A percentile compares a stretch with the other conserved stretches of the same genome.
Conservation (phyloP, 2,797 vertebrate genomes). For the Mormyrops attenuatus region DNA sequence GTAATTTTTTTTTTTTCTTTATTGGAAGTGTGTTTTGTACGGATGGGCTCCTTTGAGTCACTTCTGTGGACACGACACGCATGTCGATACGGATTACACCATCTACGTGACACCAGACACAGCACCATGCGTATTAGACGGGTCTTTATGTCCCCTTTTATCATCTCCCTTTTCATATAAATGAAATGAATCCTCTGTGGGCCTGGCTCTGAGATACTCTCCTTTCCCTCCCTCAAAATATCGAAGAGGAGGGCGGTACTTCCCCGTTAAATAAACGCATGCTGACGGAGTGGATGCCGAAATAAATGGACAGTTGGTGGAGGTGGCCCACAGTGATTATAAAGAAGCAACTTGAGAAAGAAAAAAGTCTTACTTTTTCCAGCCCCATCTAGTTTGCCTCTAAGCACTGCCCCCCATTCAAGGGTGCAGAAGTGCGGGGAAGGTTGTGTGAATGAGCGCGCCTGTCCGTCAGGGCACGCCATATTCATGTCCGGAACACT, state of each 20-base stretch:
- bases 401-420: conserved; percentile 29
- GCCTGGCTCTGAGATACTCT: neutral
- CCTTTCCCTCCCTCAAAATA: neutral
- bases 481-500: conserved; percentile 61
- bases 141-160: neutral
- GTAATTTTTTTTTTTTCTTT: neutral
- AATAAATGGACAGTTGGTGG: conserved; percentile 1
- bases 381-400: conserved; percentile 28
- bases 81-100: conserved; percentile 6
- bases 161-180: neutral
- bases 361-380: conserved; percentile 16
- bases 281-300: neutral
- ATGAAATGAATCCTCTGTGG: neutral
- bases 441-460: conserved; percentile 48
- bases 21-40: neutral
- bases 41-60: neutral
- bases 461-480: conserved; percentile 49
- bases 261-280: neutral
- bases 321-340: conserved; percentile 3
- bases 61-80: neutral
- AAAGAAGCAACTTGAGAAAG: neutral
- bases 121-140: neutral
- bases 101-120: neutral
- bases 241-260: neutral
- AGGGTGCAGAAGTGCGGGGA: conserved; percentile 46